Percentiles rank a stretch among this genome's conserved stretches.
Evolutionary conservation across 1,140 invertebrate species (phyloP).

Genomic region (Archegozetes longisetosus): DNA sequence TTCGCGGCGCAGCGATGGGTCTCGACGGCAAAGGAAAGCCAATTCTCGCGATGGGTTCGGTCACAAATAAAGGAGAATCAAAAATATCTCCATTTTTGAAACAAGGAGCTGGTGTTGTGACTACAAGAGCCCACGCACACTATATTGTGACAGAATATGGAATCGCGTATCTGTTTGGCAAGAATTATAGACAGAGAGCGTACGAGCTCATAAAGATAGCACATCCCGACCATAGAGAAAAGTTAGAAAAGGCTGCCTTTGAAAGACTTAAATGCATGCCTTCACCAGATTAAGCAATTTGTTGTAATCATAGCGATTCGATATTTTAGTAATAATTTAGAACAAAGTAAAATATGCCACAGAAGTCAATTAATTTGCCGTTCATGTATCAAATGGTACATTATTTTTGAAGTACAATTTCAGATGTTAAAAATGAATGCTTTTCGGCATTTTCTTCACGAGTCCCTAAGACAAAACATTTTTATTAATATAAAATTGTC

Average conservation of each 20-base stretch:
- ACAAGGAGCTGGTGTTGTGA: slow-evolving; percentile 78
- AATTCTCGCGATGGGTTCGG: slow-evolving; percentile 77
- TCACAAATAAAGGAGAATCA: slow-evolving; percentile 62
- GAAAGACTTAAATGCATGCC: slow-evolving; percentile 77
- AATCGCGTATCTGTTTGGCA: slow-evolving; percentile 76
- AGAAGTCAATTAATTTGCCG: no score
- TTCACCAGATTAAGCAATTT: slow-evolving; percentile 28
- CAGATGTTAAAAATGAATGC: no score
- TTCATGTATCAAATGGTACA: no score
- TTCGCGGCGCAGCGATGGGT: slow-evolving; percentile 75
- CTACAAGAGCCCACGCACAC: slow-evolving; percentile 73
- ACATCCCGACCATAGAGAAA: slow-evolving; percentile 71
- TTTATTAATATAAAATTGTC: no score
- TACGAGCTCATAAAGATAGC: slow-evolving; percentile 75
- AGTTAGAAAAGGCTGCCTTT: slow-evolving; percentile 70
- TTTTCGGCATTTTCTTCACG: no score
- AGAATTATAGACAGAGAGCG: slow-evolving; percentile 67
- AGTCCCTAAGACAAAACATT: no score
- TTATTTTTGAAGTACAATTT: no score
- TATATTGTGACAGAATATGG: slow-evolving; percentile 87
- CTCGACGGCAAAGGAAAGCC: slow-evolving; percentile 75
- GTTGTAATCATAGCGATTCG: no score
- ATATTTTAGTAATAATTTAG: no score
- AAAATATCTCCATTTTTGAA: slow-evolving; percentile 78
- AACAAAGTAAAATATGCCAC: no score